Evolutionary conservation across 2,113 vertebrate genomes (phyloP).

Genomic region (Python bivittatus): DNA sequence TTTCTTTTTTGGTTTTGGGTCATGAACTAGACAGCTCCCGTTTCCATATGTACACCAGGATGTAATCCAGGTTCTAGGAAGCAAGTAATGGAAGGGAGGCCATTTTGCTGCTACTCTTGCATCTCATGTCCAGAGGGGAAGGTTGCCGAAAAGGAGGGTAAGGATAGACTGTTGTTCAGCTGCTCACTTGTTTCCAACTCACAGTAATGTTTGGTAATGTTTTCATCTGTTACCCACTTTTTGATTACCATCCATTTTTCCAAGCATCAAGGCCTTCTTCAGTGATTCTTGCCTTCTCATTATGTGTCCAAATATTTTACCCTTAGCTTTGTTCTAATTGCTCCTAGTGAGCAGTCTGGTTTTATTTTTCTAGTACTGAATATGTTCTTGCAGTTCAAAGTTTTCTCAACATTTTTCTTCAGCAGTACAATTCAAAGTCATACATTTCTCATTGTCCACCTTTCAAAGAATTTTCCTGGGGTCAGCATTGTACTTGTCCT

Average conservation of each 20-base stretch:
- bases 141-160: too few relatives aligned
- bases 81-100: background rate
- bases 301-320: background rate
- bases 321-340: background rate
- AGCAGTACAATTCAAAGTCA: too few relatives aligned
- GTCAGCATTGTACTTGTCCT: background rate
- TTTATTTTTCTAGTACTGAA: background rate
- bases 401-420: too few relatives aligned
- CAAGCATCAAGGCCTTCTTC: background rate
- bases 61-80: background rate
- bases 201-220: too few relatives aligned
- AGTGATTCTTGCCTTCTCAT: background rate
- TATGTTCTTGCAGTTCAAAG: too few relatives aligned
- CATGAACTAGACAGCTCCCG: background rate
- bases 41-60: background rate
- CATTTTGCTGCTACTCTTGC: background rate
- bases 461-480: too few relatives aligned
- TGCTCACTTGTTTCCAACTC: too few relatives aligned
- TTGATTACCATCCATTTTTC: background rate
- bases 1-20: background rate
- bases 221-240: background rate
- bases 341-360: background rate
- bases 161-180: too few relatives aligned
- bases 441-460: too few relatives aligned
- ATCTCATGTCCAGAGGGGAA: background rate